These are phyloP conservation scores for Nothocercus julius DNA, from an alignment of 2,113 vertebrate species.

Conservation along the genomic window DNA sequence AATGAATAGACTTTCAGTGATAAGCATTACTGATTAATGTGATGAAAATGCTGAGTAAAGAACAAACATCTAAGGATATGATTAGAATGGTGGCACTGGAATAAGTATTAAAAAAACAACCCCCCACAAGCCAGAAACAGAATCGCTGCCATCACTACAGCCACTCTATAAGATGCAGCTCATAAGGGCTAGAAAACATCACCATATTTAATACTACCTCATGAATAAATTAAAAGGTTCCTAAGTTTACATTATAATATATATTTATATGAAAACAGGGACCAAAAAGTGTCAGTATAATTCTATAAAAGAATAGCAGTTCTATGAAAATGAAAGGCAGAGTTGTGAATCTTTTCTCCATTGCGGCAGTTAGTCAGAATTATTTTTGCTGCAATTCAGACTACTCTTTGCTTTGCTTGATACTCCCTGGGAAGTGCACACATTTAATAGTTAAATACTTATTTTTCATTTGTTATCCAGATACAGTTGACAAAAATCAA, in stretches of 20 bases:
- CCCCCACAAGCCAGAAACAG: background rate
- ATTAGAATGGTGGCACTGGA: constrained; percentile 59
- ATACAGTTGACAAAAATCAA: background rate
- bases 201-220: constrained; percentile 78
- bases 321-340: constrained; percentile 59
- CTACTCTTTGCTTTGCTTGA: constrained; percentile 51
- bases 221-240: constrained; percentile 81
- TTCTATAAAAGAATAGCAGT: constrained; percentile 58
- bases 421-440: background rate
- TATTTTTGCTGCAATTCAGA: constrained; percentile 71
- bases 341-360: constrained; percentile 66
- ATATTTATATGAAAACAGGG: constrained; percentile 78
- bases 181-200: constrained; percentile 77
- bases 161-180: constrained; percentile 62
- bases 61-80: constrained; percentile 46
- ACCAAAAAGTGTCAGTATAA: constrained; percentile 71
- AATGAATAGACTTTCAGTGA: constrained; percentile 24
- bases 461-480: background rate
- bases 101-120: constrained; percentile 49
- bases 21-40: constrained; percentile 20
- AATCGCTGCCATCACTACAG: constrained; percentile 14
- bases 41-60: constrained; percentile 33
- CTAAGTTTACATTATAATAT: constrained; percentile 79
- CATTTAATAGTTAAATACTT: constrained; percentile 48
- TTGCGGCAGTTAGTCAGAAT: constrained; percentile 70